Evolutionary conservation across 2,113 vertebrate genomes (phyloP).

Genomic region (Donacobius atricapilla): DNA sequence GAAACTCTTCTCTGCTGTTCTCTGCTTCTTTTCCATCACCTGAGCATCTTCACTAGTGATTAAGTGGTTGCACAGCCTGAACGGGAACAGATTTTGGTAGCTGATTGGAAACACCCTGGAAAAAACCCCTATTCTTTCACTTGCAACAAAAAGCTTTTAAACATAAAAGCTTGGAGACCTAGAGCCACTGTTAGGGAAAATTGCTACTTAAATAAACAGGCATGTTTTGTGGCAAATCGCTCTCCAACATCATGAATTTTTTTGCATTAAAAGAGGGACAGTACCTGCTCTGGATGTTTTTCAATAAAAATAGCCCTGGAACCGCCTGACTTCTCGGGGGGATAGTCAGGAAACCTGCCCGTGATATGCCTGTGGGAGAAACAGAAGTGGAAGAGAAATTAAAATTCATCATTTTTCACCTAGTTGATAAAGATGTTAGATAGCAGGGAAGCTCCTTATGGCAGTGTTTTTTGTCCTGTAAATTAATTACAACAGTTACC

Average conservation of each 20-base stretch:
- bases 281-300: slow-evolving; percentile 83
- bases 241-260: accelerated
- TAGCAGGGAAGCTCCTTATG: background rate
- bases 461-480: background rate
- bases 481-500: background rate
- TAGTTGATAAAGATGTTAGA: background rate
- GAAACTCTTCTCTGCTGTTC: background rate
- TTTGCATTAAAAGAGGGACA: background rate
- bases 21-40: background rate
- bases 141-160: background rate
- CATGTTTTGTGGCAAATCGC: background rate
- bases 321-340: slow-evolving; percentile 74
- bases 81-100: background rate
- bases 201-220: background rate
- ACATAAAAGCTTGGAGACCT: background rate
- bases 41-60: background rate
- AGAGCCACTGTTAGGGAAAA: background rate
- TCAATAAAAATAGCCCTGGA: slow-evolving; percentile 76
- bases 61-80: background rate
- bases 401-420: background rate
- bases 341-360: slow-evolving; percentile 82
- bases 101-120: background rate
- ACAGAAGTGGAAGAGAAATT: background rate
- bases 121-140: background rate
- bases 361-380: slow-evolving; percentile 72